A percentile compares a stretch with the other conserved stretches of the same genome.
These are phyloP conservation scores for Melanotaenia nigrans DNA, from an alignment of 2,797 vertebrate species.

Conservation along the genomic window DNA sequence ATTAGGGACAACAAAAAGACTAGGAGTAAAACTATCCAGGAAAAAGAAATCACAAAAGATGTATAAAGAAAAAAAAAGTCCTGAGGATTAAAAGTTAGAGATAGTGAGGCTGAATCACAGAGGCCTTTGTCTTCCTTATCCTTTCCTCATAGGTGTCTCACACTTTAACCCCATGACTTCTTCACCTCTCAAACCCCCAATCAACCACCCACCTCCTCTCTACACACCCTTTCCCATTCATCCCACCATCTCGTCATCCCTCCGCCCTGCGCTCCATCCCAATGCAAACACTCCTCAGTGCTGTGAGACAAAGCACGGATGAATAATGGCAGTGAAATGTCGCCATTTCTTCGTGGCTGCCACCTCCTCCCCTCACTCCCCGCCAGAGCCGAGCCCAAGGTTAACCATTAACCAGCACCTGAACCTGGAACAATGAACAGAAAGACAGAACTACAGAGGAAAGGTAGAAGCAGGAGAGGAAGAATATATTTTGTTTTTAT, in stretches of 20 bases:
- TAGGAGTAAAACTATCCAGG: not conserved
- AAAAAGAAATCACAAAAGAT: slow-evolving; percentile 1
- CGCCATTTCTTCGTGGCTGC: slow-evolving; percentile 79
- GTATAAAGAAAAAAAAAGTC: not conserved
- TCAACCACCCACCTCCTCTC: slow-evolving; percentile 12
- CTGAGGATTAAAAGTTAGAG: slow-evolving; percentile 43
- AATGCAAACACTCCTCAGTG: slow-evolving; percentile 82
- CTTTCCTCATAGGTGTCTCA: slow-evolving; percentile 65
- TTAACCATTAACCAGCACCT: slow-evolving; percentile 85
- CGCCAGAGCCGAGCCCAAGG: slow-evolving; percentile 59
- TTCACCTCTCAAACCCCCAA: slow-evolving; percentile 67
- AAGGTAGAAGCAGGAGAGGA: slow-evolving; percentile 24
- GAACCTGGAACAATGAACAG: slow-evolving; percentile 71
- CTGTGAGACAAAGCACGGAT: slow-evolving; percentile 80
- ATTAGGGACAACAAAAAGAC: not conserved
- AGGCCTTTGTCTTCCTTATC: slow-evolving; percentile 70
- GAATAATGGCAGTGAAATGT: slow-evolving; percentile 87
- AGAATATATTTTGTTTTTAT: slow-evolving; percentile 4
- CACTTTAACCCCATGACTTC: slow-evolving; percentile 77
- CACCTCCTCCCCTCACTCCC: slow-evolving; percentile 58
- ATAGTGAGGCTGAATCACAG: slow-evolving; percentile 49
- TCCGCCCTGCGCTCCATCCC: slow-evolving; percentile 72
- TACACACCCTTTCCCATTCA: slow-evolving; percentile 67
- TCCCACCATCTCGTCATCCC: slow-evolving; percentile 68
- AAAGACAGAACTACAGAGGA: slow-evolving; percentile 30